Percentiles rank a stretch among this genome's conserved stretches.
Conservation (phyloP, 1,140 invertebrate species). For the Akabosia matsudoensis region DNA sequence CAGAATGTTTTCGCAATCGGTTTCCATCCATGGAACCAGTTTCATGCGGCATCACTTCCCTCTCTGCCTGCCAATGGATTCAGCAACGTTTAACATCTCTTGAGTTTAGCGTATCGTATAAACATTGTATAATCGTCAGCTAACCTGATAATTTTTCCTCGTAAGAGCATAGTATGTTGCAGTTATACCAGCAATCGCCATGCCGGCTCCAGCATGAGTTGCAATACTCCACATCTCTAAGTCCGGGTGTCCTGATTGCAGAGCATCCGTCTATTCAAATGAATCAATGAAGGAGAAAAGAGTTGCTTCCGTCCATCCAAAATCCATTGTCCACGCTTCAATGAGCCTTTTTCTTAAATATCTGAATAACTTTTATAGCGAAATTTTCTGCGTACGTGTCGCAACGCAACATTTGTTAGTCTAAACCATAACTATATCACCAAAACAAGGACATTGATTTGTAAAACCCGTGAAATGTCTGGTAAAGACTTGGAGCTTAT, state of each 20-base stretch:
- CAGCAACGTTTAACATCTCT: background rate
- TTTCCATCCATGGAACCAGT: background rate
- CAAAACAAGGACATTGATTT: no score
- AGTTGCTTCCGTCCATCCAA: no score
- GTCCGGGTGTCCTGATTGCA: no score
- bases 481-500: no score
- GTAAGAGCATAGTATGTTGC: conserved; percentile 28
- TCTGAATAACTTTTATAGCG: no score
- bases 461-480: no score
- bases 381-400: background rate
- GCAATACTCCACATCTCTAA: conserved; percentile 32
- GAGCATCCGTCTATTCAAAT: no score
- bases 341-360: no score
- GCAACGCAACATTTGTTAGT: background rate
- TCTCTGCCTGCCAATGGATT: background rate
- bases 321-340: no score
- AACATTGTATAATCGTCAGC: background rate
- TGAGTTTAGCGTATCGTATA: background rate
- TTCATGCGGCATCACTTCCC: background rate
- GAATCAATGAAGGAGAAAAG: no score
- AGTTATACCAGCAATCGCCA: conserved; percentile 29
- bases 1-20: background rate
- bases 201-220: conserved; percentile 15
- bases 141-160: conserved; percentile 21
- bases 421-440: no score